Conservation (phyloP, 1,140 invertebrate genomes). For the Ylistrum balloti region DNA sequence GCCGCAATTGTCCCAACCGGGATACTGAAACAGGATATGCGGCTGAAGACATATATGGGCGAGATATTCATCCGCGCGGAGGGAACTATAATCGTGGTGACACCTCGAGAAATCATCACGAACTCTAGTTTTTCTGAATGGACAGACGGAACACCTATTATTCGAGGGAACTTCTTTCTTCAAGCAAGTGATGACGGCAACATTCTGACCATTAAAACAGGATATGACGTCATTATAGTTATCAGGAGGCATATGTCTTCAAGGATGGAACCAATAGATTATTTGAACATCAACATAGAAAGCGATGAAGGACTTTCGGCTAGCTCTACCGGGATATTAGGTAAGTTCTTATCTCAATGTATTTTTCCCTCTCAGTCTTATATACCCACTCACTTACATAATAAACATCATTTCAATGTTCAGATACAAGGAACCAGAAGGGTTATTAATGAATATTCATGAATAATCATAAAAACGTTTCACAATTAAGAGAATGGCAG, state of each 20-base stretch:
- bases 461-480: no score
- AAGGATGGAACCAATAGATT: conserved; percentile 45
- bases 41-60: conserved; percentile 53
- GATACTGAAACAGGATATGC: conserved; percentile 41
- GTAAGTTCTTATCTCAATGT: no score
- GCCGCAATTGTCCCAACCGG: conserved; percentile 53
- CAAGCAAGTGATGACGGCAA: background rate
- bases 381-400: no score
- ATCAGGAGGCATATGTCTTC: conserved; percentile 43
- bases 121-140: conserved; percentile 55
- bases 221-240: conserved; percentile 55
- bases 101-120: conserved; percentile 46
- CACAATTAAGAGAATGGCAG: no score
- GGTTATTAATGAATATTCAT: no score
- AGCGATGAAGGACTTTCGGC: conserved; percentile 57
- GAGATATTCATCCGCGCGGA: conserved; percentile 46
- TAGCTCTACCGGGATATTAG: conserved; percentile 58
- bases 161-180: background rate
- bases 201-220: conserved; percentile 55
- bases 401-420: no score
- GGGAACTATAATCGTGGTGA: conserved; percentile 29
- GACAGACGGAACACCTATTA: conserved; percentile 45
- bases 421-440: no score
- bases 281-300: conserved; percentile 67
- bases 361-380: no score